These are phyloP conservation scores for Phoxinus phoxinus DNA, from an alignment of 2,113 vertebrate species.

Conservation along the genomic window DNA sequence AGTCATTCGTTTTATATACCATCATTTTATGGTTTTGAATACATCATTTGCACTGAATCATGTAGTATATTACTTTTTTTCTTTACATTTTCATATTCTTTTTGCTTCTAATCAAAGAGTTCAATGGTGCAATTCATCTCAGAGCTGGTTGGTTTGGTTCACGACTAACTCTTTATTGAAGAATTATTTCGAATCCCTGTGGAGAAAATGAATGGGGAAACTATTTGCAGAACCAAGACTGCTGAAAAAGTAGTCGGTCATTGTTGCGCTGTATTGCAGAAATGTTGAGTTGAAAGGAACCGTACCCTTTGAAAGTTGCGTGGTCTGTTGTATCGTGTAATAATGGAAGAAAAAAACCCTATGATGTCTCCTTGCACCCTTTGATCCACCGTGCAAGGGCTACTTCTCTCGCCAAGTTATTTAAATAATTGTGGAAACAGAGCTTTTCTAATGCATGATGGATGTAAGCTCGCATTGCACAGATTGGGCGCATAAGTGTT, in stretches of 20 bases:
- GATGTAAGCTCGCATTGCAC: background rate
- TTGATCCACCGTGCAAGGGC: slow-evolving; percentile 1
- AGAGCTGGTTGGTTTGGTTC: background rate
- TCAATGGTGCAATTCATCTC: slow-evolving; percentile 3
- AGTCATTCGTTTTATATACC: background rate
- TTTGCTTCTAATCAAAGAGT: slow-evolving; percentile 1
- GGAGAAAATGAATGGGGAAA: slow-evolving; percentile 5
- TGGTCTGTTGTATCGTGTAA: background rate
- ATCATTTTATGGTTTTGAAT: background rate
- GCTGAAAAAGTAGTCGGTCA: slow-evolving; percentile 7
- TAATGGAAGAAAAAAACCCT: background rate
- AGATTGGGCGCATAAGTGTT: background rate
- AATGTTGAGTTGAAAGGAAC: slow-evolving; percentile 21
- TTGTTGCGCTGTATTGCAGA: slow-evolving; percentile 22
- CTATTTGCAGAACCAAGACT: background rate
- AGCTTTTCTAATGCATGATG: slow-evolving; percentile 27
- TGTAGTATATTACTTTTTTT: background rate
- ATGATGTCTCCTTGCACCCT: background rate
- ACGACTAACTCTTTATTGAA: background rate
- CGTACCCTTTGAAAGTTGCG: background rate
- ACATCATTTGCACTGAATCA: background rate
- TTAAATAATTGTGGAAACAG: slow-evolving; percentile 21
- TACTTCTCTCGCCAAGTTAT: slow-evolving; percentile 9
- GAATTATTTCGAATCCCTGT: background rate
- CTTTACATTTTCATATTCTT: background rate